phyloP scores from a whole-genome alignment of 1,140 invertebrate species.

The Drosophila setifemur region DNA sequence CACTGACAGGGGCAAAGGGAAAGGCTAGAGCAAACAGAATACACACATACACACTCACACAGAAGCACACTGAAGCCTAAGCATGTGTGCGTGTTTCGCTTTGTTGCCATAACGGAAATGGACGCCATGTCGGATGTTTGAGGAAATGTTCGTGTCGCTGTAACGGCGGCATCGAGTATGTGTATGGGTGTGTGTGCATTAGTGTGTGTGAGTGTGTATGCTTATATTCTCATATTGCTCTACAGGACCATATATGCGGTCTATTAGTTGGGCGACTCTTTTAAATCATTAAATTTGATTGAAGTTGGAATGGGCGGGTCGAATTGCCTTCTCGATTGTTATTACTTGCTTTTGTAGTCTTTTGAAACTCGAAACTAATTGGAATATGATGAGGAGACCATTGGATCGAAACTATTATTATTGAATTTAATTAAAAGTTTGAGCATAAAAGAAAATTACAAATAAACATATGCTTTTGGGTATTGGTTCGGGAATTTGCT shows the following conservation, averaged over 20 bases:
- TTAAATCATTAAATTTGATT: conserved; percentile 33
- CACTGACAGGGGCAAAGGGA: conserved; percentile 20
- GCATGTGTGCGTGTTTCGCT: conserved; percentile 27
- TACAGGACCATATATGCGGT: conserved; percentile 24
- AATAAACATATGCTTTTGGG: too few relatives aligned
- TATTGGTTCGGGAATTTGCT: too few relatives aligned
- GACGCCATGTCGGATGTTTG: conserved; percentile 73
- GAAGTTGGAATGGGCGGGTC: conserved; percentile 7
- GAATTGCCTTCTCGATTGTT: conserved; percentile 14
- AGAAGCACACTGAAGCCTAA: too few relatives aligned
- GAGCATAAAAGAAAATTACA: not conserved
- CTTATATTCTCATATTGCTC: too few relatives aligned
- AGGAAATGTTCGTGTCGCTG: conserved; percentile 72
- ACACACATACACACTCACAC: not conserved
- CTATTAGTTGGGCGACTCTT: conserved; percentile 25
- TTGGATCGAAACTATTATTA: not conserved
- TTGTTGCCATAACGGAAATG: conserved; percentile 78
- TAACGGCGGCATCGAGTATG: conserved; percentile 55
- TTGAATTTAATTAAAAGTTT: conserved; percentile 13
- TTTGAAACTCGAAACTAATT: conserved; percentile 18
- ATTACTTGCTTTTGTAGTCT: not conserved
- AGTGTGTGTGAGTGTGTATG: not conserved
- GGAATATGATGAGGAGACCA: conserved; percentile 15
- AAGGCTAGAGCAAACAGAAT: conserved; percentile 25
- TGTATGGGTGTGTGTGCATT: conserved; percentile 44